Conservation (phyloP, 2,888 invertebrate species). For the Limenitis camilla region DNA sequence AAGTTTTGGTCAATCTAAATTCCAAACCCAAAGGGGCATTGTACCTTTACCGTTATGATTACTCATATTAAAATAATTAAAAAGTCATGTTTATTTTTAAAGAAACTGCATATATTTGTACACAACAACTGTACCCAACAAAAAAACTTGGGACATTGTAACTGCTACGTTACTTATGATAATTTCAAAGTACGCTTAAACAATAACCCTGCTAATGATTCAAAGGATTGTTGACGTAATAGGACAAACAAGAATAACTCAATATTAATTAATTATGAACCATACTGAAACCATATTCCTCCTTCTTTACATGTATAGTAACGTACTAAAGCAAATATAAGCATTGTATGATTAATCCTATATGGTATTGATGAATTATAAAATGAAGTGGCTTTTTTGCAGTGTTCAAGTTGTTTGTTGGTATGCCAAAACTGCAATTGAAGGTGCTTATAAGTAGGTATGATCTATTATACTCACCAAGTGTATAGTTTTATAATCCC, state of each 20-base stretch:
- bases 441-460: constrained; percentile 3
- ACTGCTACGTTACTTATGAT: neutral
- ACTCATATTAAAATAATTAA: too few species aligned
- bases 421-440: constrained; percentile 6
- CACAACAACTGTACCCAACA: too few species aligned
- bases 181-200: constrained; percentile 4
- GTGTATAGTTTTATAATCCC: neutral
- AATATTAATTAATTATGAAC: constrained; percentile 4
- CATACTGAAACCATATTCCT: constrained; percentile 6
- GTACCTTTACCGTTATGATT: too few species aligned
- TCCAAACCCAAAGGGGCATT: too few species aligned
- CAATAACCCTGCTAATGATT: constrained; percentile 13
- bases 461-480: too few species aligned
- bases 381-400: too few species aligned
- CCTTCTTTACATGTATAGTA: neutral
- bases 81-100: too few species aligned
- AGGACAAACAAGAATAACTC: constrained; percentile 4
- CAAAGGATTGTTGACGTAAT: constrained; percentile 15
- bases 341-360: neutral
- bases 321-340: neutral
- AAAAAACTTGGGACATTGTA: neutral
- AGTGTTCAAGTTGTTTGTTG: neutral
- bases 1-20: too few species aligned
- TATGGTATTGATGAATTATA: neutral
- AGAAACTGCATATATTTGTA: too few species aligned